phyloP scores from a whole-genome alignment of 1,140 invertebrate genomes.

The Aradophagus sp. region DNA sequence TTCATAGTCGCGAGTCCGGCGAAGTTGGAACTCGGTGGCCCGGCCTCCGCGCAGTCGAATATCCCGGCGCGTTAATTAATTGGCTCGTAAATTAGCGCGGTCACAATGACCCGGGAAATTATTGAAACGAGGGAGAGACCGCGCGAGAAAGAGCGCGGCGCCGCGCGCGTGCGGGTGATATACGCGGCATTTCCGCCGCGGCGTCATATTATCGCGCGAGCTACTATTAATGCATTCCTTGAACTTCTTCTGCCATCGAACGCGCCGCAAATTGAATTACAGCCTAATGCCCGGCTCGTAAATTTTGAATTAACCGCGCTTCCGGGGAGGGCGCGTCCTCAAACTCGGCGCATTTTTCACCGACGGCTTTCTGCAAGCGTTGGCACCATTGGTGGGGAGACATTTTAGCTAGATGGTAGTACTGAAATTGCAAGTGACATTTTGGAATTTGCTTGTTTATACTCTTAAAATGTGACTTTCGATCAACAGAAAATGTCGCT shows the following conservation, averaged over 20 bases:
- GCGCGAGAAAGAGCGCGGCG: slow-evolving; percentile 6
- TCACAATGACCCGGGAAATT: slow-evolving; percentile 65
- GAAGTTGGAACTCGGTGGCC: slow-evolving; percentile 16
- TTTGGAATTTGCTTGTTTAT: too few relatives aligned
- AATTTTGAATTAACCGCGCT: slow-evolving; percentile 31
- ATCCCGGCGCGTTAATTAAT: slow-evolving; percentile 67
- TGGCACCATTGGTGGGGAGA: too few relatives aligned
- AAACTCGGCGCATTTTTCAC: slow-evolving; percentile 17
- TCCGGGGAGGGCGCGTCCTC: slow-evolving; percentile 9
- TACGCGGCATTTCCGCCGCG: slow-evolving; percentile 65
- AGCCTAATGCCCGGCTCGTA: slow-evolving; percentile 24
- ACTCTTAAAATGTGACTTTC: too few relatives aligned
- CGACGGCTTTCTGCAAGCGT: too few relatives aligned
- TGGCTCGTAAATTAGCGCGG: slow-evolving; percentile 71
- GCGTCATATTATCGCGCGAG: slow-evolving; percentile 38
- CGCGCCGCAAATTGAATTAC: slow-evolving; percentile 40
- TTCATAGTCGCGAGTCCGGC: slow-evolving; percentile 34
- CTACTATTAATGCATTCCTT: slow-evolving; percentile 61
- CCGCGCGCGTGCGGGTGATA: slow-evolving; percentile 58
- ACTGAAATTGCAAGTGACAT: too few relatives aligned
- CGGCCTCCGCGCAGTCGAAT: slow-evolving; percentile 36
- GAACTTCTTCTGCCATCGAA: slow-evolving; percentile 47
- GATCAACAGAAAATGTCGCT: too few relatives aligned
- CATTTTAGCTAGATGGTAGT: too few relatives aligned
- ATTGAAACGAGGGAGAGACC: slow-evolving; percentile 44